A percentile compares a stretch with the other conserved stretches of the same genome.
phyloP scores from a whole-genome alignment of 2,888 invertebrate species.

The Altica lythri region DNA sequence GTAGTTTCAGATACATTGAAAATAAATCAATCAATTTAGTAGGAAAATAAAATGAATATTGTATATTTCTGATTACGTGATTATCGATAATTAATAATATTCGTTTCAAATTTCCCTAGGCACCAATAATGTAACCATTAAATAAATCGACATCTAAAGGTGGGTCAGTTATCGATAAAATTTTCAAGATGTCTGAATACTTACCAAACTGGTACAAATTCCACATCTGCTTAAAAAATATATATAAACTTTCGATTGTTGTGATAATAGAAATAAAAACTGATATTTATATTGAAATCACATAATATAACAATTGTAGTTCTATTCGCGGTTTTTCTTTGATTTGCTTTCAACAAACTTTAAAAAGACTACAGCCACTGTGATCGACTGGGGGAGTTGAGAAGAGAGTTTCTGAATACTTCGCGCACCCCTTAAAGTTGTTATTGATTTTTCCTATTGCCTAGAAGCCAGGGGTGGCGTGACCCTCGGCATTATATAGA shows the following conservation, averaged over 20 bases:
- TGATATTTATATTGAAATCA: slow-evolving; percentile 20
- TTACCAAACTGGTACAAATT: slow-evolving; percentile 34
- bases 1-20: neutral
- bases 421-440: slow-evolving; percentile 46
- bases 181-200: slow-evolving; percentile 34
- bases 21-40: slow-evolving; percentile 1
- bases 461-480: slow-evolving; percentile 27
- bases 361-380: slow-evolving; percentile 33
- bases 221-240: slow-evolving; percentile 30
- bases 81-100: no score
- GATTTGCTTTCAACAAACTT: slow-evolving; percentile 31
- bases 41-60: no score
- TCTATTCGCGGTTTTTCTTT: slow-evolving; percentile 29
- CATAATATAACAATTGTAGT: slow-evolving; percentile 31
- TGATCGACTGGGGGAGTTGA: slow-evolving; percentile 35
- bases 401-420: slow-evolving; percentile 37
- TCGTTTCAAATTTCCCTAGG: neutral
- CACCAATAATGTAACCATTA: neutral
- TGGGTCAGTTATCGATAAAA: slow-evolving; percentile 27
- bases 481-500: neutral
- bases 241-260: slow-evolving; percentile 9
- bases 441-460: slow-evolving; percentile 49
- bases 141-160: slow-evolving; percentile 21
- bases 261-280: slow-evolving; percentile 23
- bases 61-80: no score